Percentiles rank a stretch among this genome's conserved stretches.
Conservation (phyloP, 2,113 vertebrate genomes). For the human (Homo sapiens) region DNA sequence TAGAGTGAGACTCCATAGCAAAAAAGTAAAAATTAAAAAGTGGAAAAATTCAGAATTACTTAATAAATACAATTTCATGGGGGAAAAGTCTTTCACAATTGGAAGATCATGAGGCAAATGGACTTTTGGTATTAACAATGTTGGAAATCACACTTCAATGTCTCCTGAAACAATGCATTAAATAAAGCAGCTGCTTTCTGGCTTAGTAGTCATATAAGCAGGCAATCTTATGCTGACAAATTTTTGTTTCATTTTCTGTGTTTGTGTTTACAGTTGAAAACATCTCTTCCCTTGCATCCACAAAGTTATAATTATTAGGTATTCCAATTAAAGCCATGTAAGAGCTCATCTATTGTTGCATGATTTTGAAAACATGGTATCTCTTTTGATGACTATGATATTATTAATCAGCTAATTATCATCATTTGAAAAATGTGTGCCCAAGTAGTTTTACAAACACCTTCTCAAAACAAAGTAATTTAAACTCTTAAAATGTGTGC, state of each 20-base stretch:
- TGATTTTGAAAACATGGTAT: slow-evolving; percentile 76
- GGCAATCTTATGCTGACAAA: slow-evolving; percentile 41
- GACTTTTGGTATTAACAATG: background rate
- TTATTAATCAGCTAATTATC: slow-evolving; percentile 81
- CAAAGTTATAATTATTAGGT: slow-evolving; percentile 82
- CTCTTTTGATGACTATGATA: slow-evolving; percentile 71
- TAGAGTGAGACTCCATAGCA: background rate
- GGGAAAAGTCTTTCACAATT: background rate
- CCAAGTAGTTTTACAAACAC: slow-evolving; percentile 68
- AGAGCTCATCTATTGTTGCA: slow-evolving; percentile 69
- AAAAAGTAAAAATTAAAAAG: background rate
- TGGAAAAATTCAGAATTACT: background rate
- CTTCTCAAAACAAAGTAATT: slow-evolving; percentile 68
- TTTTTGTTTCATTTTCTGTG: slow-evolving; percentile 74
- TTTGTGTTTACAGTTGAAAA: slow-evolving; percentile 79
- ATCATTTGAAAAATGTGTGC: slow-evolving; percentile 64
- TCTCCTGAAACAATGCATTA: slow-evolving; percentile 59
- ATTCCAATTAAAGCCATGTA: slow-evolving; percentile 76
- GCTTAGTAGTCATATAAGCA: slow-evolving; percentile 49
- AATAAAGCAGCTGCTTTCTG: slow-evolving; percentile 34
- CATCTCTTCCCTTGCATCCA: slow-evolving; percentile 72
- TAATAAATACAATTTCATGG: background rate
- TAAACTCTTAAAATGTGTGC: slow-evolving; percentile 39
- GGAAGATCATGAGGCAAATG: background rate
- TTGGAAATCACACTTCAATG: background rate